Conservation (phyloP, 2,113 vertebrate species). For the Ornithorhynchus anatinus region DNA sequence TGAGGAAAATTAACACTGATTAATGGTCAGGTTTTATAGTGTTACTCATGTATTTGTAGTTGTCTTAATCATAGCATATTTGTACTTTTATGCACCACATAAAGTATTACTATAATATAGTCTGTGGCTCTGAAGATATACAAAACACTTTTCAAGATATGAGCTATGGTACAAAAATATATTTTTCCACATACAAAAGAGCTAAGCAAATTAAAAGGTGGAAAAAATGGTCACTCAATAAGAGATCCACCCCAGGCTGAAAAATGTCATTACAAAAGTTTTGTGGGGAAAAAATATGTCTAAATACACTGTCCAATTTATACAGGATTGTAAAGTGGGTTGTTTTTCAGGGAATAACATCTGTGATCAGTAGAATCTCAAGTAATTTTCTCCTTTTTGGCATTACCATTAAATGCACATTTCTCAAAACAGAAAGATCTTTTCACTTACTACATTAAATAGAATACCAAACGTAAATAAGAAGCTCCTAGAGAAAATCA, state of each 20-base stretch:
- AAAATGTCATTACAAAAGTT: neutral
- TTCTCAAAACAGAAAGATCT: no score
- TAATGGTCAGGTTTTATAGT: neutral
- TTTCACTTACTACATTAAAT: no score
- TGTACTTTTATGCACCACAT: neutral
- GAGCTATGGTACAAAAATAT: slow-evolving; percentile 68
- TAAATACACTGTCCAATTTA: neutral
- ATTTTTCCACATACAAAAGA: slow-evolving; percentile 52
- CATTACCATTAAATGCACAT: no score
- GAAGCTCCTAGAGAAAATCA: neutral
- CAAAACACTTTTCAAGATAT: neutral
- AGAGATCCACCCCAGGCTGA: neutral
- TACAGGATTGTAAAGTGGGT: no score
- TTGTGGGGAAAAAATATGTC: neutral
- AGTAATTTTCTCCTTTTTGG: no score
- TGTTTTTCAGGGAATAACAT: no score
- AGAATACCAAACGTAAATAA: no score
- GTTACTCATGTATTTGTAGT: neutral
- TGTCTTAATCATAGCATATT: neutral
- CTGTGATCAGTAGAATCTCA: no score
- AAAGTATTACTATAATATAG: neutral
- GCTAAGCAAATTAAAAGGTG: neutral
- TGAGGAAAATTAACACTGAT: slow-evolving; percentile 1
- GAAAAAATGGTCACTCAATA: neutral
- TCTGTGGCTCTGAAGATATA: neutral